Conservation (phyloP, 2,888 invertebrate species). For the Eumerus sabulonum region DNA sequence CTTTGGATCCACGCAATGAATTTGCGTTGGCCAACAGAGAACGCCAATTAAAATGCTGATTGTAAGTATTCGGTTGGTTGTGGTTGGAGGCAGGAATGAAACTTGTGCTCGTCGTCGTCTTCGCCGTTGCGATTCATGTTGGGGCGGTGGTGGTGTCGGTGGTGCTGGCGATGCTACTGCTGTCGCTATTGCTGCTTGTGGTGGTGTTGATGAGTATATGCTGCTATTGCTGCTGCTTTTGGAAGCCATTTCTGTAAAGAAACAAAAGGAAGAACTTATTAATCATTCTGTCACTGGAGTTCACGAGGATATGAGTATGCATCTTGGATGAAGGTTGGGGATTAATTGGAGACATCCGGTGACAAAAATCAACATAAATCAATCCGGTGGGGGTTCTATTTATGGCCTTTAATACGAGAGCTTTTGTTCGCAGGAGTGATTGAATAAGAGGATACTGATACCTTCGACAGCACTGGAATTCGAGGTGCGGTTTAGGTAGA, state of each 20-base stretch:
- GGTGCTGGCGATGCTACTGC: slow-evolving; percentile 14
- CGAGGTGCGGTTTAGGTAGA: no score
- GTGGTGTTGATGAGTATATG: slow-evolving; percentile 72
- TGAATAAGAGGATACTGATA: no score
- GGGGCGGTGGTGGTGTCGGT: slow-evolving; percentile 19
- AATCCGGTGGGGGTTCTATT: slow-evolving; percentile 10
- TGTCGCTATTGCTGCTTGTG: slow-evolving; percentile 30
- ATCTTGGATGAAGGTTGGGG: slow-evolving; percentile 12
- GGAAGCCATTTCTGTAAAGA: slow-evolving; percentile 76
- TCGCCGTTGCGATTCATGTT: slow-evolving; percentile 55
- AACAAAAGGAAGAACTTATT: slow-evolving; percentile 39
- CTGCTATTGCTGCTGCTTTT: slow-evolving; percentile 64
- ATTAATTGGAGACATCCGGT: slow-evolving; percentile 67
- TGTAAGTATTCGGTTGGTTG: slow-evolving; percentile 77
- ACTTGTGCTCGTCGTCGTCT: slow-evolving; percentile 26
- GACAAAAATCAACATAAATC: slow-evolving; percentile 67
- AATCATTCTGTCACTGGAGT: slow-evolving; percentile 47
- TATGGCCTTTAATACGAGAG: neutral
- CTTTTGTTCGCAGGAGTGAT: no score
- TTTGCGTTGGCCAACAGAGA: slow-evolving; percentile 73
- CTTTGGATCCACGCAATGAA: slow-evolving; percentile 84
- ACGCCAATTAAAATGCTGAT: slow-evolving; percentile 77
- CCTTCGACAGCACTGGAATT: no score
- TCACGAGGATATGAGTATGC: neutral
- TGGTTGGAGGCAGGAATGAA: slow-evolving; percentile 71